These are phyloP conservation scores for Vidua macroura DNA, from an alignment of 2,113 vertebrate species.

Conservation along the genomic window DNA sequence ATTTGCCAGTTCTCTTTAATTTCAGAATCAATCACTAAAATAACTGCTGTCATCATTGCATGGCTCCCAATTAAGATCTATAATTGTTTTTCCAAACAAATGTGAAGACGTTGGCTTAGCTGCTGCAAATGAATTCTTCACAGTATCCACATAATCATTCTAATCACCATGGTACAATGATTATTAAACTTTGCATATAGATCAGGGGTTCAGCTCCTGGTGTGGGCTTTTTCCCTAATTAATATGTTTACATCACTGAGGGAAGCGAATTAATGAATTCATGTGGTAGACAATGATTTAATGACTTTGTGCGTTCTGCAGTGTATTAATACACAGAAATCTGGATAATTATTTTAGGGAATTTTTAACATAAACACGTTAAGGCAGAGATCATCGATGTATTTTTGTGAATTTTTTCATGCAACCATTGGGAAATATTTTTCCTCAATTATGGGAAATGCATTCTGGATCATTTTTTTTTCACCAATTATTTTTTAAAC, in stretches of 20 bases:
- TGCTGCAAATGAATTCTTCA: slow-evolving; percentile 72
- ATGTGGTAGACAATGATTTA: slow-evolving; percentile 19
- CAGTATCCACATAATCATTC: slow-evolving; percentile 65
- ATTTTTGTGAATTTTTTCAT: neutral
- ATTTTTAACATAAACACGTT: neutral
- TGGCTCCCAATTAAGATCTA: slow-evolving; percentile 71
- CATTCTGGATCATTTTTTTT: neutral
- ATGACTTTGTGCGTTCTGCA: neutral
- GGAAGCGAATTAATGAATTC: slow-evolving; percentile 38
- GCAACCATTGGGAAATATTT: neutral
- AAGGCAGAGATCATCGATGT: neutral
- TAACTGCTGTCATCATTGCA: slow-evolving; percentile 78
- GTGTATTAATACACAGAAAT: neutral
- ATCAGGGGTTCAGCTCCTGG: slow-evolving; percentile 63
- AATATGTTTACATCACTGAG: slow-evolving; percentile 61
- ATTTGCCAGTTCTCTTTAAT: slow-evolving; percentile 70
- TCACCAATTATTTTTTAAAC: neutral
- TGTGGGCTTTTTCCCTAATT: slow-evolving; percentile 63
- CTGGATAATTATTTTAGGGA: neutral
- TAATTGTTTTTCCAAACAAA: slow-evolving; percentile 81
- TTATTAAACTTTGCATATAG: slow-evolving; percentile 70
- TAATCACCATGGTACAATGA: slow-evolving; percentile 67
- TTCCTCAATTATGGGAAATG: neutral
- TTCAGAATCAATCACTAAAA: slow-evolving; percentile 75
- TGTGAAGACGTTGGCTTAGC: slow-evolving; percentile 68